phyloP scores from a whole-genome alignment of 2,113 vertebrate genomes.

The Echinops telfairi region DNA sequence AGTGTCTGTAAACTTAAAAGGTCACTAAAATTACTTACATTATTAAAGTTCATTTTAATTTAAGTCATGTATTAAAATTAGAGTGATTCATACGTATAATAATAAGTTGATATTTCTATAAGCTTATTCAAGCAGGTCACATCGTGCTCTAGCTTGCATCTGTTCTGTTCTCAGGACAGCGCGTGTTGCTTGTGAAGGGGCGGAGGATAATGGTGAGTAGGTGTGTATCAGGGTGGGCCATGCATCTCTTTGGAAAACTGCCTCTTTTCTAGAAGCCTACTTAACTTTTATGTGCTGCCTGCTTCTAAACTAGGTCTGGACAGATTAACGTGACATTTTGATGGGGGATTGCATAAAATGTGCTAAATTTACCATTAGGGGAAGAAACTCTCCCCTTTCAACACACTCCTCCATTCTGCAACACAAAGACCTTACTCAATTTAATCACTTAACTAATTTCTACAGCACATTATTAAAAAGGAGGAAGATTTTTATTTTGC shows the following conservation, averaged over 20 bases:
- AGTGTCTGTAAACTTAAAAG: background rate
- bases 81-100: slow-evolving; percentile 58
- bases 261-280: slow-evolving; percentile 8
- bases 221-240: background rate
- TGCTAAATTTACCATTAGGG: background rate
- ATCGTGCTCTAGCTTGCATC: slow-evolving; percentile 2
- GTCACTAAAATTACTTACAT: slow-evolving; percentile 17
- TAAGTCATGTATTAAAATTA: slow-evolving; percentile 22
- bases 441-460: slow-evolving; percentile 68
- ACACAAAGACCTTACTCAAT: slow-evolving; percentile 14
- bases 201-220: background rate
- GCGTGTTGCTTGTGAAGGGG: background rate
- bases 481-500: slow-evolving; percentile 19
- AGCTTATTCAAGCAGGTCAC: slow-evolving; percentile 43
- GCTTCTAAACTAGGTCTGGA: slow-evolving; percentile 3
- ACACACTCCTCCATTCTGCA: slow-evolving; percentile 15
- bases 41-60: slow-evolving; percentile 48
- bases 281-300: slow-evolving; percentile 16
- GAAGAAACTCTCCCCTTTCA: slow-evolving; percentile 37
- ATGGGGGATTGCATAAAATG: slow-evolving; percentile 25
- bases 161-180: slow-evolving; percentile 27
- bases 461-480: background rate
- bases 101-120: slow-evolving; percentile 64
- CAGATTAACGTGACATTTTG: slow-evolving; percentile 29
- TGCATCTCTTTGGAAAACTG: background rate